phyloP scores from a whole-genome alignment of 2,113 vertebrate species.

The Naja naja region DNA sequence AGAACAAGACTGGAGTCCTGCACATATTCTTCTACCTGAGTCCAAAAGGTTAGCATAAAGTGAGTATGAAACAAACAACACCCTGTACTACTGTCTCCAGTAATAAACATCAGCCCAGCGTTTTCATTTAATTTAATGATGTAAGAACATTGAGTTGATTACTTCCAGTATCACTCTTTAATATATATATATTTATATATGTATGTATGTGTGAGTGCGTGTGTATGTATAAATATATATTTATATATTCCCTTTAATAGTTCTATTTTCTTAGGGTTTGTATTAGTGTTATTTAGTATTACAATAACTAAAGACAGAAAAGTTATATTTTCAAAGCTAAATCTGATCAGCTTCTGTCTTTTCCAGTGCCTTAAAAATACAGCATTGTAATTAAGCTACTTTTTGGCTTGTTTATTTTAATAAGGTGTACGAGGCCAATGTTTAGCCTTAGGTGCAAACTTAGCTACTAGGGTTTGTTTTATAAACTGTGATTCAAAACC shows the following conservation, averaged over 20 bases:
- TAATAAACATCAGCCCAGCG: background rate
- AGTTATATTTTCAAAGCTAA: background rate
- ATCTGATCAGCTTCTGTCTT: background rate
- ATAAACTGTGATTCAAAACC: background rate
- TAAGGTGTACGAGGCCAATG: background rate
- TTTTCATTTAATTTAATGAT: background rate
- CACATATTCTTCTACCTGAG: slow-evolving; percentile 18
- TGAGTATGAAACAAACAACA: background rate
- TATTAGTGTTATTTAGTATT: background rate
- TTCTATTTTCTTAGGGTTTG: background rate
- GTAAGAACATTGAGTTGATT: background rate
- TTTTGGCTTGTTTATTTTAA: background rate
- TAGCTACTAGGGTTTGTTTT: background rate
- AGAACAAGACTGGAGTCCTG: background rate
- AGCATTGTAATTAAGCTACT: background rate
- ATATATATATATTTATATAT: background rate
- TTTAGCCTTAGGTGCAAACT: background rate
- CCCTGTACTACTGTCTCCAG: background rate
- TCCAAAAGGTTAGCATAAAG: slow-evolving; percentile 1
- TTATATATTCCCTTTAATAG: background rate
- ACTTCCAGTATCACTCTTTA: background rate
- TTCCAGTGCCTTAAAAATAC: background rate
- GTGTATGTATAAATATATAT: too few species aligned
- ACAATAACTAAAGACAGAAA: background rate
- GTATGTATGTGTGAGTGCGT: too few species aligned